Conservation (phyloP, 2,113 vertebrate species). For the Nesoenas mayeri region DNA sequence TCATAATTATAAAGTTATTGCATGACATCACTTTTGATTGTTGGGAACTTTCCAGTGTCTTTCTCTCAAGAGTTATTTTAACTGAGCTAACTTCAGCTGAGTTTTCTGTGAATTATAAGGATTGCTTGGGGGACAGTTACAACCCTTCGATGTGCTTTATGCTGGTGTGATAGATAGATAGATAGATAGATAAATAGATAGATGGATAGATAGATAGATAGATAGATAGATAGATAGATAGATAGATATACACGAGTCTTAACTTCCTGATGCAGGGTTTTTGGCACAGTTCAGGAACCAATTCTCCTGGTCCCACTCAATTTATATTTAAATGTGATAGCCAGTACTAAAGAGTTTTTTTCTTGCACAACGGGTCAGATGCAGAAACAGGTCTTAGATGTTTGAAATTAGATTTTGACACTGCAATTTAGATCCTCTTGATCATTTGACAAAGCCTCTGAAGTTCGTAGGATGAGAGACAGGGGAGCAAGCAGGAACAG, state of each 20-base stretch:
- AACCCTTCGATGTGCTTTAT: constrained; percentile 12
- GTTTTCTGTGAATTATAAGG: constrained; percentile 20
- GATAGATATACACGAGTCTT: not conserved
- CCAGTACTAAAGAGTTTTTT: not conserved
- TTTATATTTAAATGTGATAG: constrained; percentile 15
- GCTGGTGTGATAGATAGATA: not conserved
- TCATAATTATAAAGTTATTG: constrained; percentile 4
- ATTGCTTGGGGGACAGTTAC: constrained; percentile 2
- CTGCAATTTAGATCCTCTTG: not conserved
- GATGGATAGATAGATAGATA: not conserved
- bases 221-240: not conserved
- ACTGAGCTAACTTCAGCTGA: not conserved
- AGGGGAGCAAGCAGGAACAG: not conserved
- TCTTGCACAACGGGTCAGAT: not conserved
- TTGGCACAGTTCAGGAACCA: not conserved
- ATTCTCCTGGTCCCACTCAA: constrained; percentile 10
- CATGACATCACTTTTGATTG: not conserved
- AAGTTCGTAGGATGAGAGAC: not conserved
- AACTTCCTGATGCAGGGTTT: not conserved
- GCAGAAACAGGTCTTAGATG: not conserved
- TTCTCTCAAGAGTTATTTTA: not conserved
- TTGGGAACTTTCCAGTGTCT: not conserved
- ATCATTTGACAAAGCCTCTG: not conserved
- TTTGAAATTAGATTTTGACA: constrained; percentile 27
- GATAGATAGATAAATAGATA: not conserved